Evolutionary conservation across 2,888 invertebrate genomes (phyloP), one percentile per base, ranked within the genome.

Genomic region (Meandrusa payeni): DNA sequence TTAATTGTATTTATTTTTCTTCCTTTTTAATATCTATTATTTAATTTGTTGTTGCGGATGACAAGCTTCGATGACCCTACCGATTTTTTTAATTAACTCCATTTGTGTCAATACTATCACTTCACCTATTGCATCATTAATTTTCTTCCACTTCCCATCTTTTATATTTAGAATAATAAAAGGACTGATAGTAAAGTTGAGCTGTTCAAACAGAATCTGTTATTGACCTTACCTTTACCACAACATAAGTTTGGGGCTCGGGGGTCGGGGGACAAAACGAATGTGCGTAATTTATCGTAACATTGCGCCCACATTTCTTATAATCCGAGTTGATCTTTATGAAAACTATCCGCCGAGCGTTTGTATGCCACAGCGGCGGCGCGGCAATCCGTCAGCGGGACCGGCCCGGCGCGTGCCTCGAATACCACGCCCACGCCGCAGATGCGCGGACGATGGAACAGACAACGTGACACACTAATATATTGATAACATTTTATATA

Each of bases 321-420:
- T 76, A 76, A 76, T 73, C 71, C 74, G 34, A 59, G 71, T 65
- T 62, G 71, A 76, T 76, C 75, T 76, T 73, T 76, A 71, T 73
- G 75, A 74, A 72, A 74, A 72, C 72, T 73, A 74, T 70, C 67
- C 19, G 43, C 13, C 29, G 40, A 11, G 38, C 43, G 37, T 31
- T 24, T 26, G 50, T 45, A 47, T 40, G 51, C 47, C 22, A 42
- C 38, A 39, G 36, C 33, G 23, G 40, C 38, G 11, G 34, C 5
- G 6, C 22, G 39, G 34, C 47, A 10, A 47, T 50, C 51, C 50
- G 46, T 52, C 49, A 52, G 31, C 36, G 32, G 15, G 13, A 26
- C 34, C 36, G 13, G 13, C 24, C 34, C 24, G 4, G 23, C 5
- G 36, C 50, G 47, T 50, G 50, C 47, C 41, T 24, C 6, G 44